A percentile compares a stretch with the other conserved stretches of the same genome.
phyloP scores from a whole-genome alignment of 2,888 invertebrate species.

The Ommatoiulus sabulosus region DNA sequence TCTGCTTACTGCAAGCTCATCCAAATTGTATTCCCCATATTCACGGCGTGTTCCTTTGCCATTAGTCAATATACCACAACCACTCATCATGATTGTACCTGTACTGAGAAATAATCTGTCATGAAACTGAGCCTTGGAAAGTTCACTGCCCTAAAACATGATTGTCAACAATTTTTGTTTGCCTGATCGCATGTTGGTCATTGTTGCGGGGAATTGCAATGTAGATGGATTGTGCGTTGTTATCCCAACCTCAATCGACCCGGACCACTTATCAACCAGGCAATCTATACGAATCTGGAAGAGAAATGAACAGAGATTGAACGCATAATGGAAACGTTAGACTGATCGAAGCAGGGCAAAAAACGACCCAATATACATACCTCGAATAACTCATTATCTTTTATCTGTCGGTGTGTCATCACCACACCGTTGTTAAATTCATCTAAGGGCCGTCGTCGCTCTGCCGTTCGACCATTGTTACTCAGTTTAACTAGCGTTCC shows the following conservation, averaged over 20 bases:
- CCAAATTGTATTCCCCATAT: conserved; percentile 93
- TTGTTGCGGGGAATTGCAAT: conserved; percentile 93
- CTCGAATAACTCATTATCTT: conserved; percentile 92
- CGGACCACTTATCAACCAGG: conserved; percentile 95
- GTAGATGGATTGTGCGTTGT: conserved; percentile 92
- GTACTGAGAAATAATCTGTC: conserved; percentile 45
- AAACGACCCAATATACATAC: conserved; percentile 64
- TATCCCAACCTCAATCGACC: conserved; percentile 92
- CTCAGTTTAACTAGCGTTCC: conserved; percentile 89
- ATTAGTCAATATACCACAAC: conserved; percentile 95
- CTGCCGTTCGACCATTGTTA: conserved; percentile 82
- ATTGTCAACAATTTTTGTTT: conserved; percentile 68
- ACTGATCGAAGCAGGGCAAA: background rate
- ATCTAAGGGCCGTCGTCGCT: conserved; percentile 86
- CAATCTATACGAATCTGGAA: conserved; percentile 86
- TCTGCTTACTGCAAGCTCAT: conserved; percentile 80
- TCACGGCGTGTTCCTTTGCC: conserved; percentile 93
- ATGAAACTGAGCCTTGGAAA: background rate
- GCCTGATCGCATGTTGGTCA: conserved; percentile 94
- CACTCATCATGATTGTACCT: conserved; percentile 81
- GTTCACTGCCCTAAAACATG: background rate
- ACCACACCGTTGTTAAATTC: conserved; percentile 97
- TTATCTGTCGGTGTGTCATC: conserved; percentile 89
- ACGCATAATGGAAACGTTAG: background rate
- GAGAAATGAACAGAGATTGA: conserved; percentile 59